Conservation (phyloP, 2,797 vertebrate species). For the Platyrinchus mystaceus region DNA sequence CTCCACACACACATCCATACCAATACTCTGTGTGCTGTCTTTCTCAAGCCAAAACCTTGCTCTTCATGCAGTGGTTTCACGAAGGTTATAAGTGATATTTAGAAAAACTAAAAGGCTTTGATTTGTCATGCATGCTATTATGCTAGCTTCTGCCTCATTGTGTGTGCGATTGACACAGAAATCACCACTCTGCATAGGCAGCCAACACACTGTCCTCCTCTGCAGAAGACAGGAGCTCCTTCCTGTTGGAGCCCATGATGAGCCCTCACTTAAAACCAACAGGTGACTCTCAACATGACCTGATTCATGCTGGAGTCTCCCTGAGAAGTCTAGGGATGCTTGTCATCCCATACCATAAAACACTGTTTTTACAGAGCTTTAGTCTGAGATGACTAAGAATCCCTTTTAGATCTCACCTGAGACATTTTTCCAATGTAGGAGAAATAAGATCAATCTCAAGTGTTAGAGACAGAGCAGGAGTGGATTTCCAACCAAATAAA, state of each 20-base stretch:
- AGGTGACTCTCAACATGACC: background rate
- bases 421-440: background rate
- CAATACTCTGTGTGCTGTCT: background rate
- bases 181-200: background rate
- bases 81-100: background rate
- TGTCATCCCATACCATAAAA: background rate
- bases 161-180: background rate
- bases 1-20: background rate
- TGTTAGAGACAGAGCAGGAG: background rate
- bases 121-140: background rate
- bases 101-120: background rate
- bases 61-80: background rate
- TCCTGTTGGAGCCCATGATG: background rate
- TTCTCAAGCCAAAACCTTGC: background rate
- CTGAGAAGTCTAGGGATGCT: background rate
- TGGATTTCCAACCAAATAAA: background rate
- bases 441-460: background rate
- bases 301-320: background rate
- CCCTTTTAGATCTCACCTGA: background rate
- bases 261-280: background rate
- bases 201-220: accelerated
- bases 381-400: background rate
- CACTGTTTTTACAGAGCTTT: background rate
- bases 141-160: background rate
- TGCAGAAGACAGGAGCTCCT: background rate